These are phyloP conservation scores for Tineola bisselliella DNA, from an alignment of 2,888 invertebrate genomes.

Conservation along the genomic window DNA sequence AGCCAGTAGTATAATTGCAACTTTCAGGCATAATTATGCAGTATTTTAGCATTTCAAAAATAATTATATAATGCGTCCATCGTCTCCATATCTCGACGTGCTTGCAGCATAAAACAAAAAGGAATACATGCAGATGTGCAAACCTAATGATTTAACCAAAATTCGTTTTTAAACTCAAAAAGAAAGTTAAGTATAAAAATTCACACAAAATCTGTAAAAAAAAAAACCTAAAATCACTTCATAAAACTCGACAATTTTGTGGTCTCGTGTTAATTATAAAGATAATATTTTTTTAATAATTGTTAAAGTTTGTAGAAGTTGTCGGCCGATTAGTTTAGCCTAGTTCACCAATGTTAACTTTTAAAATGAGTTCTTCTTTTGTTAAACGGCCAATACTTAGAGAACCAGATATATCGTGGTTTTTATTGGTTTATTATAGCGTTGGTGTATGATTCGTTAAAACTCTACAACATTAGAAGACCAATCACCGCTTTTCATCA, in stretches of 20 bases:
- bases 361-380: slow-evolving; percentile 30
- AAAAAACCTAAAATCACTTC: not conserved
- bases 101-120: not conserved
- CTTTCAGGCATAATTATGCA: slow-evolving; percentile 1
- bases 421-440: slow-evolving; percentile 23
- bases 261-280: slow-evolving; percentile 63
- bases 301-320: slow-evolving; percentile 50
- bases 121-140: slow-evolving; percentile 5
- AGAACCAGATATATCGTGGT: slow-evolving; percentile 50
- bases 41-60: not conserved
- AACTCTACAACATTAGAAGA: not conserved
- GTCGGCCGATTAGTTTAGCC: slow-evolving; percentile 52
- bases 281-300: slow-evolving; percentile 48
- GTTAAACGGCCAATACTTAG: slow-evolving; percentile 39
- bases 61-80: not conserved
- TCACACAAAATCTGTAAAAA: not conserved
- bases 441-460: not conserved
- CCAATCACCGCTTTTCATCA: not conserved
- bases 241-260: slow-evolving; percentile 34
- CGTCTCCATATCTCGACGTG: not conserved
- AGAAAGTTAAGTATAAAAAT: not conserved
- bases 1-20: not conserved
- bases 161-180: not conserved
- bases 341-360: slow-evolving; percentile 46
- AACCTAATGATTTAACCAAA: not conserved